Percentiles rank a stretch among this genome's conserved stretches.
phyloP scores from a whole-genome alignment of 1,140 invertebrate genomes.

The Anoplophora glabripennis region DNA sequence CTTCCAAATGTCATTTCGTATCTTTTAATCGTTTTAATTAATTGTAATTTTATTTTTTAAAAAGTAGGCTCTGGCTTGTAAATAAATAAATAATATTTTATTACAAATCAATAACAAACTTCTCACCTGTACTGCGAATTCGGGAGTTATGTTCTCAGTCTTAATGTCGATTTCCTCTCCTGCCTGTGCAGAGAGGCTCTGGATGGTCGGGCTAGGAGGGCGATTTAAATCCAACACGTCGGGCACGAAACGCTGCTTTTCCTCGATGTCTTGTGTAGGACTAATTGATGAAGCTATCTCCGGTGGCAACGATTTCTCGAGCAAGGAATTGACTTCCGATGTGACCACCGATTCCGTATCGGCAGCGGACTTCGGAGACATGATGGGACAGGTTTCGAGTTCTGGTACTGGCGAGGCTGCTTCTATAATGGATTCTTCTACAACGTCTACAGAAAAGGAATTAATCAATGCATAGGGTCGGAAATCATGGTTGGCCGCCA shows the following conservation, averaged over 20 bases:
- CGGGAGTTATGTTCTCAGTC: constrained; percentile 30
- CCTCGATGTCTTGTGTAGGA: constrained; percentile 2
- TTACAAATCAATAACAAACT: too few species aligned
- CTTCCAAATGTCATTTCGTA: too few species aligned
- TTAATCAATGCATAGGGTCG: too few species aligned
- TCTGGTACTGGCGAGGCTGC: background rate
- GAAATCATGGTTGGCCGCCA: too few species aligned
- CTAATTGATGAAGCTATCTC: constrained; percentile 29
- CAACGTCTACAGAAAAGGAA: too few species aligned
- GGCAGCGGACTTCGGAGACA: constrained; percentile 15
- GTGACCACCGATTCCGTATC: constrained; percentile 31
- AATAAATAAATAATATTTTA: too few species aligned
- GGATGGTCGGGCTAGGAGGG: background rate
- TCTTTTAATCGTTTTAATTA: too few species aligned
- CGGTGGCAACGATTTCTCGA: constrained; percentile 24
- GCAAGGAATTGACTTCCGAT: constrained; percentile 29
- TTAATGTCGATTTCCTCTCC: constrained; percentile 24
- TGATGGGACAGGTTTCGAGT: background rate
- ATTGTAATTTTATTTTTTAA: too few species aligned
- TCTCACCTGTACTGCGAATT: constrained; percentile 28
- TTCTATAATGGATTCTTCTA: too few species aligned
- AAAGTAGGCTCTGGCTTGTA: too few species aligned
- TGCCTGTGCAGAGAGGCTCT: background rate
- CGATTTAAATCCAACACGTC: constrained; percentile 1
- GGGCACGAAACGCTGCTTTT: background rate